Conservation (phyloP, 1,140 invertebrate species). For the silkworm (Bombyx mori) region DNA sequence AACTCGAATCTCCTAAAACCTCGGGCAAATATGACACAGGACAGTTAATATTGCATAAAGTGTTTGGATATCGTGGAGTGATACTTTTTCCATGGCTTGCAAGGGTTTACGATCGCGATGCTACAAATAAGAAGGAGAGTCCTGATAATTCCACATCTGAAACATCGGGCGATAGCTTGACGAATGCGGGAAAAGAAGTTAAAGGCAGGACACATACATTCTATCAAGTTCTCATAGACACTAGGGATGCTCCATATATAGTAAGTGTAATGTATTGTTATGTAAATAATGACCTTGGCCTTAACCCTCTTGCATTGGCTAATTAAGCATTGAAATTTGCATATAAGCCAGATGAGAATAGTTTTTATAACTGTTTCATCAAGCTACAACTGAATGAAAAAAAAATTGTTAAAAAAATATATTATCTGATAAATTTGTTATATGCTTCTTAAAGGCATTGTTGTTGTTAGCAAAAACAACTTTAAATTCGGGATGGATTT, state of each 20-base stretch:
- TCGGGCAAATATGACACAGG: constrained; percentile 95
- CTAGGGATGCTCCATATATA: constrained; percentile 95
- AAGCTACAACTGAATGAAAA: too few species aligned
- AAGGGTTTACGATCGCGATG: constrained; percentile 93
- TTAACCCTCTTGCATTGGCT: too few species aligned
- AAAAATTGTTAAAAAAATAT: too few species aligned
- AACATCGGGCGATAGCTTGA: constrained; percentile 48
- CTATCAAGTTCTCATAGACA: constrained; percentile 97
- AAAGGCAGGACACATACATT: constrained; percentile 94
- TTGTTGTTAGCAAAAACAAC: too few species aligned
- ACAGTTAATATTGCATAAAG: constrained; percentile 93
- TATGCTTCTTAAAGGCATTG: too few species aligned
- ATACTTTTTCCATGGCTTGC: constrained; percentile 96
- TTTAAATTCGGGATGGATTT: too few species aligned
- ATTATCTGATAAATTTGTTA: too few species aligned
- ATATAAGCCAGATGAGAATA: too few species aligned
- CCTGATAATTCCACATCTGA: constrained; percentile 38
- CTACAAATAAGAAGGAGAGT: constrained; percentile 71
- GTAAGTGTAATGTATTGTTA: constrained; percentile 75
- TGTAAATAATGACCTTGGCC: background rate
- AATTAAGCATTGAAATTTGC: too few species aligned
- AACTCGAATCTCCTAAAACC: constrained; percentile 83
- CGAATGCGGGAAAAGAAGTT: constrained; percentile 85
- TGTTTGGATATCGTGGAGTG: constrained; percentile 96
- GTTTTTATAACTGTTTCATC: too few species aligned